Base-by-base conservation (phyloP, 2,888 invertebrate genomes). In the Leptinotarsa haldemani region DNA sequence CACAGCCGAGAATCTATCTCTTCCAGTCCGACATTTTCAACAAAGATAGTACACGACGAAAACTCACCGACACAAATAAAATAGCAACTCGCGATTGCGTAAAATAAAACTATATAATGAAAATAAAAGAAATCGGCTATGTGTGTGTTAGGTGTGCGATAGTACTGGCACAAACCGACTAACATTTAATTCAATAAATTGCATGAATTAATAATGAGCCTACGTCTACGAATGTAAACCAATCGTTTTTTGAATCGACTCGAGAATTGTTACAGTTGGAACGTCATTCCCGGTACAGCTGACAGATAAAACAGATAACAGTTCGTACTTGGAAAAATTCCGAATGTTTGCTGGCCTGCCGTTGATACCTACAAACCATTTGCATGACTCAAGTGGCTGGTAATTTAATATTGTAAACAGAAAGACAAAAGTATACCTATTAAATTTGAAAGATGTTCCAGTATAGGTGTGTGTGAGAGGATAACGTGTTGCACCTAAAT, bases 281-380 rank as follows among this genome's bases (percentile, higher is more conserved):
- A 71, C 75, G 70, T 70, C 72, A 75, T 46, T 70, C 12, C 64
- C 40, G 48, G 73, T 69, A 69, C 73, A 73, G 74, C 75, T 68
- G 72, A 74, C 72, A 74, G 77, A 77, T 77, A 77, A 77, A 75
- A 75, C 69, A 71, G 68, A 77, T 74, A 77, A 73, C 69, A 66
- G 66, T 69, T 40, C 52, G 48, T 74, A 73, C 69, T 74, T 58
- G 71, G 70, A 72, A 75, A 61, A 61, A 61, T 16, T 30, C 30
- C 25, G 52, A 56, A 9, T 56, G 56, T 30, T 40, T 25, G 40
- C 18, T 16, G 20, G 22, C 22, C 20, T 58, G 20, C 58, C 58
- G 58, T 58, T 58, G 25, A 58, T 25, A 58, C 58, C 25, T 40
- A 30, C 61, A 16, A 7, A 61, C 7, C 61, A 56, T 56, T 3